Evolutionary conservation across 2,888 invertebrate species (phyloP).

Genomic region (Campoplex capitator): DNA sequence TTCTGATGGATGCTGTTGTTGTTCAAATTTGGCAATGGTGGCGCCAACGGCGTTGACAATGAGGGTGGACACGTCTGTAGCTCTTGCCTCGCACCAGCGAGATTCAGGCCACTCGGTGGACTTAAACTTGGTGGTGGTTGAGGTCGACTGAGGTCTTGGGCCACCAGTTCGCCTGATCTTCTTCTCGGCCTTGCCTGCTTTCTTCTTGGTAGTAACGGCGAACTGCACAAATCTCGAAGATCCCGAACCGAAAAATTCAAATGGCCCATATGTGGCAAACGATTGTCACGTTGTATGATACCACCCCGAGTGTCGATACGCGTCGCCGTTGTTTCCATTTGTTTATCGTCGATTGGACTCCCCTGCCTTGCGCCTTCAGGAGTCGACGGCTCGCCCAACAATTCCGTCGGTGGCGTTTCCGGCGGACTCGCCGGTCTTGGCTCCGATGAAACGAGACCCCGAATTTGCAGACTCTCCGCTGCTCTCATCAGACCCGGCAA

Average conservation of each 20-base stretch:
- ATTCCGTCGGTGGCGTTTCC: slow-evolving; percentile 83
- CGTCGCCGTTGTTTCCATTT: slow-evolving; percentile 82
- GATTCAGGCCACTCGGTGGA: slow-evolving; percentile 79
- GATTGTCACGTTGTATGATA: slow-evolving; percentile 76
- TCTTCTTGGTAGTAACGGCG: slow-evolving; percentile 91
- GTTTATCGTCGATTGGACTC: slow-evolving; percentile 79
- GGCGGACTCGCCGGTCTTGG: slow-evolving; percentile 85
- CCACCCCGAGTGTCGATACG: slow-evolving; percentile 72
- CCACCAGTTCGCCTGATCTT: slow-evolving; percentile 91
- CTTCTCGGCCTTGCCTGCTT: slow-evolving; percentile 95
- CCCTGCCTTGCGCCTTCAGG: slow-evolving; percentile 83
- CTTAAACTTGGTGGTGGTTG: slow-evolving; percentile 79
- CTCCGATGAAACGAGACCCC: slow-evolving; percentile 89
- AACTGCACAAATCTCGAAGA: slow-evolving; percentile 87
- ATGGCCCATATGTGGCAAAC: slow-evolving; percentile 84
- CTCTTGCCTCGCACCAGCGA: slow-evolving; percentile 73
- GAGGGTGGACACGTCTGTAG: slow-evolving; percentile 57
- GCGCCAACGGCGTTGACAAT: slow-evolving; percentile 51
- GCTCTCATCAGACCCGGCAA: slow-evolving; percentile 93
- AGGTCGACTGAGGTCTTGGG: slow-evolving; percentile 87
- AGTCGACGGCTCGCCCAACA: slow-evolving; percentile 86
- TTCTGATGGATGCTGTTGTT: slow-evolving; percentile 72
- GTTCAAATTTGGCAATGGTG: slow-evolving; percentile 67
- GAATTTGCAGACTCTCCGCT: slow-evolving; percentile 94
- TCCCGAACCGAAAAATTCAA: slow-evolving; percentile 79